Evolutionary conservation across 2,888 invertebrate genomes (phyloP).

Genomic region (Dynastes hyllus): DNA sequence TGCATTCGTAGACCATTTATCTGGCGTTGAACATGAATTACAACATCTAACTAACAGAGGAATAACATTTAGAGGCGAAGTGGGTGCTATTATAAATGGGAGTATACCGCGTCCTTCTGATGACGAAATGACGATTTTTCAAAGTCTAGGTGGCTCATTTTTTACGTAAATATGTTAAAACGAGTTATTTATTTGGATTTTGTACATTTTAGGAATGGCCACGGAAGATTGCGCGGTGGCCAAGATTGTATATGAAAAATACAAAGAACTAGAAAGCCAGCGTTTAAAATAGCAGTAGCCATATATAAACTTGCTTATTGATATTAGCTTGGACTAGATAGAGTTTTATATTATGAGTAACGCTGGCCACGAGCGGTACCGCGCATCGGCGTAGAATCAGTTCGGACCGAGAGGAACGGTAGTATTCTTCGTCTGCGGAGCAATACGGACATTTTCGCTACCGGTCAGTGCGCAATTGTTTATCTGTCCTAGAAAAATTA

Average conservation of each 20-base stretch:
- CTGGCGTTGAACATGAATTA: conserved; percentile 73
- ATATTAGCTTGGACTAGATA: not conserved
- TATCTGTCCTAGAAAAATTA: no score
- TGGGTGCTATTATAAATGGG: conserved; percentile 74
- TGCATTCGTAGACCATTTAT: conserved; percentile 75
- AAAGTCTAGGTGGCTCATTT: conserved; percentile 74
- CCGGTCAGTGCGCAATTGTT: no score
- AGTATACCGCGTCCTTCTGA: conserved; percentile 62
- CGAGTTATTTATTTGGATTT: not conserved
- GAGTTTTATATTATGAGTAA: not conserved
- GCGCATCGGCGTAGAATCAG: no score
- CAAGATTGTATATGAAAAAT: conserved; percentile 71
- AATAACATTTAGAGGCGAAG: conserved; percentile 73
- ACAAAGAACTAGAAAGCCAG: conserved; percentile 27
- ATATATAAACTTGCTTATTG: not conserved
- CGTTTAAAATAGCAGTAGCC: not conserved
- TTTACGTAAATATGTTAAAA: not conserved
- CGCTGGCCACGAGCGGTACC: no score
- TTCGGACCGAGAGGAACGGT: no score
- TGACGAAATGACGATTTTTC: conserved; percentile 74
- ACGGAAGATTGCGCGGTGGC: conserved; percentile 77
- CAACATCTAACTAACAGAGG: conserved; percentile 71
- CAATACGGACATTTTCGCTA: no score
- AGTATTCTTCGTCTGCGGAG: no score
- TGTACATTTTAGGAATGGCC: conserved; percentile 73